Evolutionary conservation across 2,797 vertebrate genomes (phyloP).

Genomic region (Leptatherina wallacei): DNA sequence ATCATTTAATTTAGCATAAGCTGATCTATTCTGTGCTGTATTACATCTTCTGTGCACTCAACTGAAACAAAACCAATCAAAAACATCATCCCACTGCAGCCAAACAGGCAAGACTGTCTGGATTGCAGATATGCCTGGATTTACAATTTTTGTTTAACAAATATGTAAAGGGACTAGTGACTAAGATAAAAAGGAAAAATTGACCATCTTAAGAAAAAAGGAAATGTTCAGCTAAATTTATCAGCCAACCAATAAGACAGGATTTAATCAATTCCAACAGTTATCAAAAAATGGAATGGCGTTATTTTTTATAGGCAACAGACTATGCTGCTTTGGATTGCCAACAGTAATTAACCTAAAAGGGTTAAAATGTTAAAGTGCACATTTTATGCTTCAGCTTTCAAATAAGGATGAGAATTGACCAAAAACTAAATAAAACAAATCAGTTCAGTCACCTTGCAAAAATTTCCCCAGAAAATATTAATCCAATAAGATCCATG

Average conservation of each 20-base stretch:
- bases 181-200: neutral
- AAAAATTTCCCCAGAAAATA: neutral
- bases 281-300: too few relatives aligned
- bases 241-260: neutral
- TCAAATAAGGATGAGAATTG: neutral
- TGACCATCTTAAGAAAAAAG: neutral
- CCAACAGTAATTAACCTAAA: neutral
- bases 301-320: neutral
- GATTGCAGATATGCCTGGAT: neutral
- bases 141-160: neutral
- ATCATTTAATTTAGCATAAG: neutral
- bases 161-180: neutral
- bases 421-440: neutral
- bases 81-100: neutral
- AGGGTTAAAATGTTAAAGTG: neutral
- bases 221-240: neutral
- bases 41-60: neutral
- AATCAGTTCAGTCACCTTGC: neutral
- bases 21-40: neutral
- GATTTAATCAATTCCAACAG: too few relatives aligned
- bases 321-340: neutral
- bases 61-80: neutral
- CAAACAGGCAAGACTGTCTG: neutral
- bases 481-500: neutral
- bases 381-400: neutral